A percentile compares a stretch with the other conserved stretches of the same genome.
Conservation (phyloP, 2,113 vertebrate species). For the Scolopax mira region DNA sequence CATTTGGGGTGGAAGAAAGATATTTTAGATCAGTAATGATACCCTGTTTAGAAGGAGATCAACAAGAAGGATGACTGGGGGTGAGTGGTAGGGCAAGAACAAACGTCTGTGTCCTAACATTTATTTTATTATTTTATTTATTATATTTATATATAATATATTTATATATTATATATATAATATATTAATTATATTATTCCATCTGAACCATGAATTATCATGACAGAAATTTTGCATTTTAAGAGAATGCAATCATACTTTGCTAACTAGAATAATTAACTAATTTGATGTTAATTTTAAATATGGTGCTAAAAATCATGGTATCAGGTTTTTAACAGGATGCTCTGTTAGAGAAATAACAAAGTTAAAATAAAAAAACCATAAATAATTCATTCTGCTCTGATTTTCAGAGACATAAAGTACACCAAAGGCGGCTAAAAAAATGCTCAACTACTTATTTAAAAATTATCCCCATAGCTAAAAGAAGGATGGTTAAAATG, state of each 20-base stretch:
- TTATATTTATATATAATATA: too few relatives aligned
- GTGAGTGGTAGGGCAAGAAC: fast-evolving
- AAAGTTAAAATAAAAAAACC: background rate
- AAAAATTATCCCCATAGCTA: background rate
- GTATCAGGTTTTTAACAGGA: background rate
- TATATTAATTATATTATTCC: too few relatives aligned
- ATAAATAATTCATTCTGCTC: background rate
- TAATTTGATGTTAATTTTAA: background rate
- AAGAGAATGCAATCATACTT: background rate
- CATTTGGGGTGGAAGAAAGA: background rate
- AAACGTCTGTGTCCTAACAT: background rate
- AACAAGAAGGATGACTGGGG: background rate
- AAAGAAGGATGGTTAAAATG: background rate
- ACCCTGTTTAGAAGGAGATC: background rate
- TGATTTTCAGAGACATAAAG: background rate
- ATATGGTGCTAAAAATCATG: background rate
- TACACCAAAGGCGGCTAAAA: background rate
- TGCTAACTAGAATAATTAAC: background rate
- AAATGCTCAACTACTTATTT: background rate
- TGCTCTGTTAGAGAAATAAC: background rate
- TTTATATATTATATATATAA: too few relatives aligned
- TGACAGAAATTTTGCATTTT: background rate
- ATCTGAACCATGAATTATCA: background rate
- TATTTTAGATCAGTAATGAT: background rate
- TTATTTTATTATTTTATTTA: background rate